Base-by-base conservation (phyloP, 2,797 vertebrate species). In the Amphiprion clarkii region DNA sequence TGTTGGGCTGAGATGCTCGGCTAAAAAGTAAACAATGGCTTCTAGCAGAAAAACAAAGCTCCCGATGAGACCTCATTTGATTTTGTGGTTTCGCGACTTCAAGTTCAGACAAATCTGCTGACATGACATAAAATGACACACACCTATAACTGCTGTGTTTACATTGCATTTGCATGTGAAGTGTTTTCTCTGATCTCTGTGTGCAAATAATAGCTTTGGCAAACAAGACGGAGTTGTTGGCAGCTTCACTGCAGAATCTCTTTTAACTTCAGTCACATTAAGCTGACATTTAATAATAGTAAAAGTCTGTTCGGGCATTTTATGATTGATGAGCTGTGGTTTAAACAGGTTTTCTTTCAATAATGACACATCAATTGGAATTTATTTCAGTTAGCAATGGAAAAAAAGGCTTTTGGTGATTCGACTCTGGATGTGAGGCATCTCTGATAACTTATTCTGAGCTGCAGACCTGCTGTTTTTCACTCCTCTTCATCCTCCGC, bases 391-490 rank as follows among this genome's bases (percentile, higher is more conserved):
- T 14, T 12, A 36, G 10, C 55, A 36, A 25, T 0, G 56, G 3
- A 27, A 33, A 13, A 13, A 31, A 59, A 46, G 48, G n/a, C 36
- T 21, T 57, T 25, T n/a, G 8, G 23, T 40, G 44, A 53, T 33
- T 42, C 12, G 48, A 12, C 4, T 8, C 13, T 16, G 17, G 31
- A 36, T 36, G 1, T 2, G 33, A 36, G 6, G 44, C 44, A 17
- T 46, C 44, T 12, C 44, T 19, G n/a, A 44, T n/a, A 40, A 60
- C 52, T 70, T 1, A 16, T 3, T 44, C 61, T n/a, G n/a, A 46
- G 49, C 64, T 67, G 56, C 1, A 17, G 51, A 60, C 53, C 54
- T 66, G 29, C 80, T 75, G 62, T 61, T 84, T 78, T 75, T 61
- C 59, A 11, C 57, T 73, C 76, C 67, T 76, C 56, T 55, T 36